Base-by-base conservation (phyloP, 2,797 vertebrate genomes). In the Lates japonicus region DNA sequence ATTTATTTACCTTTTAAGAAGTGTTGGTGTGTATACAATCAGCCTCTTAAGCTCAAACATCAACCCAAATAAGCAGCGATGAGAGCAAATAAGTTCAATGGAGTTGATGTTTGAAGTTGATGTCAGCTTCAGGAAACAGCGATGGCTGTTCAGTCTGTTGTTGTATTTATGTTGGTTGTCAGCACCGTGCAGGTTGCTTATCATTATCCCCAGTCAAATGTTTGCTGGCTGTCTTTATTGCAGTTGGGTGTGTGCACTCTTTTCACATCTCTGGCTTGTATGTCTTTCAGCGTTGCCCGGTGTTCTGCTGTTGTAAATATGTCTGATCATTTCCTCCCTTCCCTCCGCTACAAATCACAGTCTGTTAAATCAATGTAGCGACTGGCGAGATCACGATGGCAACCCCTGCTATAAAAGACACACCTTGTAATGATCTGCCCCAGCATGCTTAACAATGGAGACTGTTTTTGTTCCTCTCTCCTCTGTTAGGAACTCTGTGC, bases 401-500 rank as follows among this genome's bases (percentile, higher is more conserved):
- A 17, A 48, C 70, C 57, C 62, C 33, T 12, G 1, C 22, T 37
- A 17, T 55, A 59, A 61, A 71, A 59, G 67, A 73, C 37, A 42
- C 59, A 20, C 25, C n/a, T n/a, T 46, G 48, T 64, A 55, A 54
- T 16, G 17, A 41, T n/a, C 20, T 9, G 14, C 52, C 31, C 33
- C 22, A 41, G 6, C 5, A 37, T n/a, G 41, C 13, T 14, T 4
- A 51, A 66, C 41, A 49, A 66, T 68, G 39, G 58, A 67, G 29
- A 6, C 62, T 52, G n/a, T n/a, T 52, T 63, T 14, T 66, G 12
- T 70, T 54, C 55, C 60, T 74, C 37, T 52, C n/a, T 10, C 0
- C 54, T 63, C 58, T 31, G 19, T 39, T 31, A 95, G 95, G 94
- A 55, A 95, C 92, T 31, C 91, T 97, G 88, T 97, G 91, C 93